Percentiles rank a stretch among this genome's conserved stretches.
Evolutionary conservation across 2,113 vertebrate species (phyloP).

Genomic region (Galbula dea): DNA sequence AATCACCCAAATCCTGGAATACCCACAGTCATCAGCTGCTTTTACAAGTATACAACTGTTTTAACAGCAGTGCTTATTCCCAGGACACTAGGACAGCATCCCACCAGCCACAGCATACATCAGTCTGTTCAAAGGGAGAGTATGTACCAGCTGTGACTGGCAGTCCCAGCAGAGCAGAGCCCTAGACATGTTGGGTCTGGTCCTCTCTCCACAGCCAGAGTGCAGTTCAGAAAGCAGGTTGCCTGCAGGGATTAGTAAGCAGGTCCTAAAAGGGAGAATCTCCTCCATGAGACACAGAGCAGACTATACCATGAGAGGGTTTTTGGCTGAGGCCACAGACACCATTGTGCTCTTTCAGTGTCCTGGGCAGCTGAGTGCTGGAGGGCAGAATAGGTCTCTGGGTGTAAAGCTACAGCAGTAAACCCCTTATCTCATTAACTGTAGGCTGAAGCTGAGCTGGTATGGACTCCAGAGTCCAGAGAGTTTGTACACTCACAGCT

Average conservation of each 20-base stretch:
- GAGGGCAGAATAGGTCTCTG: not conserved
- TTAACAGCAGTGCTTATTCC: not conserved
- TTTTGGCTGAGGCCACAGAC: not conserved
- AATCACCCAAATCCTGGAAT: not conserved
- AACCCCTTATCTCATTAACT: not conserved
- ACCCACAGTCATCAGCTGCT: not conserved
- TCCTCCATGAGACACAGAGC: not conserved
- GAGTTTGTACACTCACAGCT: not conserved
- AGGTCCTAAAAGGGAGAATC: not conserved
- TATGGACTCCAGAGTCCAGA: not conserved
- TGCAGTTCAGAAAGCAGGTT: not conserved
- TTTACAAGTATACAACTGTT: not conserved
- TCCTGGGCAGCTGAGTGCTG: rapidly evolving
- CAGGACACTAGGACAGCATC: not conserved
- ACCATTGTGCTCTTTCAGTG: not conserved
- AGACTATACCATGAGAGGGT: too few relatives aligned
- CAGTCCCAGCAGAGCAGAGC: not conserved
- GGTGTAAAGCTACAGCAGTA: not conserved
- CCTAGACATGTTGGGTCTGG: not conserved
- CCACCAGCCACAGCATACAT: not conserved
- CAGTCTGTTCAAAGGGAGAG: not conserved
- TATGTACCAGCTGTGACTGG: not conserved
- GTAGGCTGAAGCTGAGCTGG: not conserved
- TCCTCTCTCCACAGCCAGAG: not conserved
- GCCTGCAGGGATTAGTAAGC: not conserved